phyloP scores from a whole-genome alignment of 1,140 invertebrate genomes.

The Macrocentrus cingulum region DNA sequence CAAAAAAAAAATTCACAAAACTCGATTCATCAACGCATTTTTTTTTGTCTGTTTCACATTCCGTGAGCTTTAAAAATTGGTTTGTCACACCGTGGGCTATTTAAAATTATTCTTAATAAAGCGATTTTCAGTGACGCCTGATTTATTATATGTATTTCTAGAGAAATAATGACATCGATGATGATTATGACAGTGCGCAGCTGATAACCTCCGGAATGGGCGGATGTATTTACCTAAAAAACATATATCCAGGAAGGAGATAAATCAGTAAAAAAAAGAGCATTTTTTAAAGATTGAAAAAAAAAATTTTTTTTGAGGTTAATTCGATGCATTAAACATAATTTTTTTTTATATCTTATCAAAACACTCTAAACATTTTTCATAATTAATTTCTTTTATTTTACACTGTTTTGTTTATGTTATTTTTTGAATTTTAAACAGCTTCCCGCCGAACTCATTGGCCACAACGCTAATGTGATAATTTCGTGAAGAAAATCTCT shows the following conservation, averaged over 20 bases:
- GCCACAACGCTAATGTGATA: no score
- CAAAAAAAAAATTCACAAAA: no score
- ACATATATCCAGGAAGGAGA: constrained; percentile 41
- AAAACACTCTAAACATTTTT: background rate
- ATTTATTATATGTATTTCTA: constrained; percentile 41
- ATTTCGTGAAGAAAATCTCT: no score
- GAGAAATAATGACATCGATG: constrained; percentile 39
- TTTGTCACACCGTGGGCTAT: no score
- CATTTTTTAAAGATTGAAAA: background rate
- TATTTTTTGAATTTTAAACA: no score
- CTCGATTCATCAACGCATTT: no score
- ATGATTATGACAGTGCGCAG: constrained; percentile 43
- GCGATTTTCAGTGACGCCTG: background rate
- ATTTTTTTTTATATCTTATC: constrained; percentile 37
- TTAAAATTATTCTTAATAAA: background rate
- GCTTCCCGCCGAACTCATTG: no score
- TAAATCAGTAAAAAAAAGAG: background rate
- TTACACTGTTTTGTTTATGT: background rate
- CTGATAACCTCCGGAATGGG: constrained; percentile 51
- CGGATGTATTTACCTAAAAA: constrained; percentile 54
- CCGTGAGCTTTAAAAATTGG: no score
- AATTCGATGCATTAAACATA: constrained; percentile 50
- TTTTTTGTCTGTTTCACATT: no score
- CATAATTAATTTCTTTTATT: background rate
- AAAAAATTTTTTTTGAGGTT: background rate